phyloP scores from a whole-genome alignment of 2,113 vertebrate genomes.

The Trogon surrucura region DNA sequence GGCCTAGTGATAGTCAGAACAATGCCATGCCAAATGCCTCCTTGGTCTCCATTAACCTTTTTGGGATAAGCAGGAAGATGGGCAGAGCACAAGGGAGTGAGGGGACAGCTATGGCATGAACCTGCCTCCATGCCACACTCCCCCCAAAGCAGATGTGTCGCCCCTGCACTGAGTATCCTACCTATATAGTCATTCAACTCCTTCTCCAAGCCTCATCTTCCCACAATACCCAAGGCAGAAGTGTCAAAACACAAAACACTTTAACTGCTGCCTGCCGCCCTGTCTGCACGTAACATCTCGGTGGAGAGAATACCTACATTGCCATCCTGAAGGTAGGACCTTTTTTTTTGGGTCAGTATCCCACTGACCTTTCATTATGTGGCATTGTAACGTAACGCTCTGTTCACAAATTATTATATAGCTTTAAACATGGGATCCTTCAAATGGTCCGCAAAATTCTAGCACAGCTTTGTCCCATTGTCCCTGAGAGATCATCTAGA shows the following conservation, averaged over 20 bases:
- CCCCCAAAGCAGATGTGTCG: background rate
- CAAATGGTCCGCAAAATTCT: background rate
- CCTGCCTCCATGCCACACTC: background rate
- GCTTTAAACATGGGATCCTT: background rate
- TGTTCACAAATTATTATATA: background rate
- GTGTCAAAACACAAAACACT: background rate
- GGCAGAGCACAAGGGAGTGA: background rate
- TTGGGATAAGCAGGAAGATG: background rate
- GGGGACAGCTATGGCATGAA: background rate
- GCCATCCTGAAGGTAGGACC: background rate
- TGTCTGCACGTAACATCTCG: background rate
- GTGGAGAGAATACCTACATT: accelerated
- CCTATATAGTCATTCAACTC: background rate
- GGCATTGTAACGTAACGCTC: background rate
- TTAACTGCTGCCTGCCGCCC: background rate
- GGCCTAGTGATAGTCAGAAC: background rate
- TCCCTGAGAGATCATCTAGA: background rate
- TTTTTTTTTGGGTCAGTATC: background rate
- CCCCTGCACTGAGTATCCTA: background rate
- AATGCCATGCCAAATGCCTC: background rate
- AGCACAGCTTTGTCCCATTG: background rate
- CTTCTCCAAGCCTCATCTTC: background rate
- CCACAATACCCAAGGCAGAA: background rate
- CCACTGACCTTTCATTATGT: background rate
- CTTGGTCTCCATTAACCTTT: background rate